Conservation (phyloP, 2,888 invertebrate genomes). For the Eurois occulta region DNA sequence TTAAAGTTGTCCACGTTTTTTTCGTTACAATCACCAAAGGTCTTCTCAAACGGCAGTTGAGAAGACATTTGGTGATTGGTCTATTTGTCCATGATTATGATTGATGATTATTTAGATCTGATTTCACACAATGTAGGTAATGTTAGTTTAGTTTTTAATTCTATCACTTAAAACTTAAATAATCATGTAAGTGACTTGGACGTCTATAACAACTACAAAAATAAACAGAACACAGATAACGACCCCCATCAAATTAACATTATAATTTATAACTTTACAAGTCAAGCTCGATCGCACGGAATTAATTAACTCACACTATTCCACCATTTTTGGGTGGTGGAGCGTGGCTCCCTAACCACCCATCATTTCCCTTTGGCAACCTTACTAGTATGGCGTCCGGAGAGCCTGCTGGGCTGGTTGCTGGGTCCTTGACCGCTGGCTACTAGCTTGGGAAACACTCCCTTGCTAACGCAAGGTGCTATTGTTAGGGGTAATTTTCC, state of each 20-base stretch:
- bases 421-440: slow-evolving; percentile 82
- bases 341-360: slow-evolving; percentile 67
- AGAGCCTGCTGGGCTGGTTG: slow-evolving; percentile 78
- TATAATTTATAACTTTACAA: slow-evolving; percentile 6
- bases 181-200: not conserved
- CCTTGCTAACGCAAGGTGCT: slow-evolving; percentile 39
- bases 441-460: slow-evolving; percentile 63
- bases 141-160: not conserved
- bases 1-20: not conserved
- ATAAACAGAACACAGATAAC: not conserved
- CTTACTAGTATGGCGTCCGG: slow-evolving; percentile 82
- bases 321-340: slow-evolving; percentile 61
- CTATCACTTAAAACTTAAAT: no score
- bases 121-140: not conserved
- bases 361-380: slow-evolving; percentile 78
- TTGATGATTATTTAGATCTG: no score
- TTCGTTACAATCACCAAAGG: no score
- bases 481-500: slow-evolving; percentile 38
- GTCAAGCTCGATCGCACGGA: slow-evolving; percentile 60
- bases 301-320: slow-evolving; percentile 59
- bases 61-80: not conserved
- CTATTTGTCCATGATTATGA: not conserved
- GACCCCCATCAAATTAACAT: slow-evolving; percentile 16
- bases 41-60: not conserved
- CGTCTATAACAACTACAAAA: not conserved